Base-by-base conservation (phyloP, 2,113 vertebrate species). In the Reinhardtius hippoglossoides region DNA sequence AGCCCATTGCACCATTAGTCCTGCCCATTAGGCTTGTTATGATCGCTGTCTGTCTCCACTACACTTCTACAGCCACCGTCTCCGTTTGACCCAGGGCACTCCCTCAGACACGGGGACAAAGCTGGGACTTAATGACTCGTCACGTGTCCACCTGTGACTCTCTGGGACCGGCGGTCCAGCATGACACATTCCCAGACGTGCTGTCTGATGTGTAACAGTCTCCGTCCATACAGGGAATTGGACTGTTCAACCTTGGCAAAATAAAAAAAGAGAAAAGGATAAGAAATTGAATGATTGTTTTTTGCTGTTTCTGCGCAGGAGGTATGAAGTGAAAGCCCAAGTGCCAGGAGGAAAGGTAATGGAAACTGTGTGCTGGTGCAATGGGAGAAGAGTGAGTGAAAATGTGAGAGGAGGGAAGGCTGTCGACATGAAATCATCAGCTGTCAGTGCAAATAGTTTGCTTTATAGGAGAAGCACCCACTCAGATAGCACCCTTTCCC, bases 1-100 rank as follows among this genome's bases (percentile, higher is more conserved):
- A 88, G 87, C 83, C 90, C 83, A 87, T 89, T 91, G 92, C 82
- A 91, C 92, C 92, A 92, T 93, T 94, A 92, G 89, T 88, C 90
- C 78, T 88, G 88, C 74, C 90, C 89, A 90, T 93, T 93, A 91
- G 89, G 78, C 83, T 86, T 86, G 90, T 91, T 93, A 92, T 92
- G 90, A 91, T 91, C 81, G 81, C 88, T 91, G 92, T 87, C 91
- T 87, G 82, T 93, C 89, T 88, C 74, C 6, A 78, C 80, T 81
- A 80, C 85, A 85, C 83, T 85, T 80, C 76, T 76, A 63, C 75
- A 83, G 73, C 85, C 87, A 65, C 86, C 71, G 83, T 89, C 83
- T 91, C 84, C 88, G 77, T 93, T 92, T 93, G 93, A 94, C 92
- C 92, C 81, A 62, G 80, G 89, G 86, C 87, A 57, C 69, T 71